These are phyloP conservation scores for Heteromormyrus szaboi DNA, from an alignment of 2,797 vertebrate genomes.

Conservation along the genomic window DNA sequence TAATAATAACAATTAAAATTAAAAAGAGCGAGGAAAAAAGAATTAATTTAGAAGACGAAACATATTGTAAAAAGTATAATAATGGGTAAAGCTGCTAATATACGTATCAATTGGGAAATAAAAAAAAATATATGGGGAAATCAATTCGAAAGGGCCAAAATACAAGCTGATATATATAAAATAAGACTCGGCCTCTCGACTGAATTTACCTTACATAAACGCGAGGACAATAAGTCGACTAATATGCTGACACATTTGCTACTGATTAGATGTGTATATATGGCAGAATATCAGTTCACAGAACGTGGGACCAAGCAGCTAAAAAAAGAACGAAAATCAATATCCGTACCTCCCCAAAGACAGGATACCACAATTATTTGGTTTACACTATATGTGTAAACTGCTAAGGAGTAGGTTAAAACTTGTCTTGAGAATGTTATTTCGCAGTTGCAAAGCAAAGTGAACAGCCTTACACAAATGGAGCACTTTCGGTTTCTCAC, in stretches of 20 bases:
- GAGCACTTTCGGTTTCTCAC: slow-evolving; percentile 10
- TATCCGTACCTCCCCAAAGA: slow-evolving; percentile 23
- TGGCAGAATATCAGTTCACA: slow-evolving; percentile 41
- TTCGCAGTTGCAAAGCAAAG: slow-evolving; percentile 23
- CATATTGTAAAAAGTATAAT: slow-evolving; percentile 14
- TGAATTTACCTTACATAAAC: slow-evolving; percentile 20
- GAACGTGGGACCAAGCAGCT: slow-evolving; percentile 47
- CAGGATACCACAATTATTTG: slow-evolving; percentile 2
- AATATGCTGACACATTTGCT: slow-evolving; percentile 51
- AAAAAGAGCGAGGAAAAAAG: slow-evolving; percentile 19
- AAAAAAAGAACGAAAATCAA: slow-evolving; percentile 8
- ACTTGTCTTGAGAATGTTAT: slow-evolving; percentile 27
- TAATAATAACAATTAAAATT: background rate
- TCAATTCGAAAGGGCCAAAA: background rate
- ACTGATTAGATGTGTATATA: slow-evolving; percentile 49
- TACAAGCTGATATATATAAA: slow-evolving; percentile 14
- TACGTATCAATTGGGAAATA: slow-evolving; percentile 16
- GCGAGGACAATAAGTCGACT: slow-evolving; percentile 19
- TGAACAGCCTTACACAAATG: slow-evolving; percentile 10
- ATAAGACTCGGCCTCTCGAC: slow-evolving; percentile 21
- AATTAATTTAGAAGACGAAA: slow-evolving; percentile 14
- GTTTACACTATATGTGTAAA: slow-evolving; percentile 19
- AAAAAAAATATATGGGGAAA: slow-evolving; percentile 8
- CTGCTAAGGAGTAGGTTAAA: background rate
- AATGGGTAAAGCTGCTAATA: slow-evolving; percentile 9